Base-by-base conservation (phyloP, 2,888 invertebrate species). In the Meliscaeva auricollis region DNA sequence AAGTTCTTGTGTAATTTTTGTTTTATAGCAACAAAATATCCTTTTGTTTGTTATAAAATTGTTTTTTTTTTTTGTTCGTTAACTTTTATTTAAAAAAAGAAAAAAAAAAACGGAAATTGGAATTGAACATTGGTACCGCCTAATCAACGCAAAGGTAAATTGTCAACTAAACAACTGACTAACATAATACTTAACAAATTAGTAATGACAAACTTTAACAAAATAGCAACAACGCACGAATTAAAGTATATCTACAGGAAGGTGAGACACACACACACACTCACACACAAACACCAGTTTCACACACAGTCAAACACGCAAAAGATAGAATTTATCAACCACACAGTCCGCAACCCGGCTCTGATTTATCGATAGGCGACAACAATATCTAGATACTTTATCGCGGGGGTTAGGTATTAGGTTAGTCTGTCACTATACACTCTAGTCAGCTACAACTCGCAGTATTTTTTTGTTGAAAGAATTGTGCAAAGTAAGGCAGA, bases 101-200 rank as follows among this genome's bases (percentile, higher is more conserved):
- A 15, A 48, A n/a, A 41, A 44, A 64, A 50, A 68, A 48, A 56
- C 17, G 35, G 30, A 76, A 72, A 35, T 60, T 4, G 26, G 75
- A 72, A 54, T 72, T 35, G 46, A 76, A 11, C 3, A 72, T 84
- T 46, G 80, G 38, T 62, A 73, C 73, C 81, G 85, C 85, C 85
- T 85, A 85, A 81, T 77, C 85, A 81, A 81, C 76, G 85, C 80
- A 81, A 74, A 85, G 85, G 85, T 69, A 85, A 77, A 81, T 81
- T 80, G 85, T 69, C 81, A 77, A 85, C 85, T 85, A 85, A 85
- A 76, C 85, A 85, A 85, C 85, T 46, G 81, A 81, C 85, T 81
- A 81, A 81, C 81, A 77, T 81, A 80, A 52, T 81, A 85, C 81
- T 85, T 85, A 85, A 81, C 81, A 85, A 85, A 85, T 85, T 85